Evolutionary conservation across 2,113 vertebrate genomes (phyloP).

Genomic region (Mixornis gularis): DNA sequence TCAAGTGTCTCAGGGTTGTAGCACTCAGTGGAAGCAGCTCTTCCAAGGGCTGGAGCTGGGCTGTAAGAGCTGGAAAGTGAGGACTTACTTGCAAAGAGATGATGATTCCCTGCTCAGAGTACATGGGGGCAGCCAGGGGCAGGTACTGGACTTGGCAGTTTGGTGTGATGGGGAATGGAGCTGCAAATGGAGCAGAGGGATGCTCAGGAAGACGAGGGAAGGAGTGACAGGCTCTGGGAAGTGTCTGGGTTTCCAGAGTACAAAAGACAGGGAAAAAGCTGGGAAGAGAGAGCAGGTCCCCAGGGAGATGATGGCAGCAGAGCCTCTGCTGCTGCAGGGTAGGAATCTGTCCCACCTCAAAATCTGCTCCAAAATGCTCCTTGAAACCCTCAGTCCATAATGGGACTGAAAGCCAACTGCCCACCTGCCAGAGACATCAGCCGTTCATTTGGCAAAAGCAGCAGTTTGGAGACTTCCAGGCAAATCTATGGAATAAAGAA

Average conservation of each 20-base stretch:
- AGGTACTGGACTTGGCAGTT: constrained; percentile 37
- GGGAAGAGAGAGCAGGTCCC: not conserved
- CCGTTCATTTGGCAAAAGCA: not conserved
- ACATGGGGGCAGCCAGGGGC: constrained; percentile 39
- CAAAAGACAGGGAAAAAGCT: not conserved
- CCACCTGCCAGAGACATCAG: constrained; percentile 38
- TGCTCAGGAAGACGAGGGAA: not conserved
- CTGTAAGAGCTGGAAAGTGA: not conserved
- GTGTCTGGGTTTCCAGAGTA: fast-evolving
- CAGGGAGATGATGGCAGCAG: fast-evolving
- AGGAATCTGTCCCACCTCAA: fast-evolving
- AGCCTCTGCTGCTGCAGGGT: not conserved
- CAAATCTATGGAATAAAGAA: not conserved
- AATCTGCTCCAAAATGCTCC: not conserved
- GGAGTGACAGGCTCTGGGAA: not conserved
- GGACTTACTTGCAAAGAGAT: constrained; percentile 36
- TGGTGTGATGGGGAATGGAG: not conserved
- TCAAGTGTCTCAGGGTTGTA: fast-evolving
- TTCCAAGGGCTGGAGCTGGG: not conserved
- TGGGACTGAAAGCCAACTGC: not conserved
- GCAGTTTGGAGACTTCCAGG: constrained; percentile 19
- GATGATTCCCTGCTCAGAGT: constrained; percentile 26
- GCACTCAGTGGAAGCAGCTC: fast-evolving
- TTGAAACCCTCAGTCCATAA: not conserved
- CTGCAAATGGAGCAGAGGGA: not conserved